These are phyloP conservation scores for Galbula dea DNA, from an alignment of 2,113 vertebrate species.

Conservation along the genomic window DNA sequence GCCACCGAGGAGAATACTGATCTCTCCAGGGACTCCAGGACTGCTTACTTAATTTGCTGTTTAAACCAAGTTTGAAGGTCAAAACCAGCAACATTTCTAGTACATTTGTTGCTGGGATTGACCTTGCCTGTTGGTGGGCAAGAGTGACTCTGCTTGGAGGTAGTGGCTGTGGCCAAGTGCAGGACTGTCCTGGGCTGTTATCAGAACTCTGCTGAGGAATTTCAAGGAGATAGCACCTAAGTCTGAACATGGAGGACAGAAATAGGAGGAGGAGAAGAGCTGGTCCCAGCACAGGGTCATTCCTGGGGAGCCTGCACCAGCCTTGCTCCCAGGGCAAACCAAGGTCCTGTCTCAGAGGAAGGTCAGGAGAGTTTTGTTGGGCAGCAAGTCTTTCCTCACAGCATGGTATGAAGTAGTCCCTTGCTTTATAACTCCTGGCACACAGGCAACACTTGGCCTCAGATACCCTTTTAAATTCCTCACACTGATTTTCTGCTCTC, in stretches of 20 bases:
- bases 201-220: neutral
- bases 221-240: neutral
- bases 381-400: neutral
- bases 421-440: neutral
- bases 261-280: neutral
- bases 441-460: neutral
- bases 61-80: neutral
- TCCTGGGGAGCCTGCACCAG: neutral
- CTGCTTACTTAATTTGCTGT: neutral
- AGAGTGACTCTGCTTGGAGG: neutral
- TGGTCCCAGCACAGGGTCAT: neutral
- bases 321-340: neutral
- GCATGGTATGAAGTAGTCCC: neutral
- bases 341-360: neutral
- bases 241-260: neutral
- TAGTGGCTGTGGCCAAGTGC: too few species aligned
- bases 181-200: neutral
- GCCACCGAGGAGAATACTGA: too few species aligned
- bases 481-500: neutral
- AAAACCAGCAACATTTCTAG: neutral
- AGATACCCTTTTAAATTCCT: conserved; percentile 6
- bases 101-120: too few species aligned
- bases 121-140: neutral
- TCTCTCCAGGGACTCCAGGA: neutral
- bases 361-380: neutral